Conservation (phyloP, 2,113 vertebrate genomes). For the Mormoops blainvillei region DNA sequence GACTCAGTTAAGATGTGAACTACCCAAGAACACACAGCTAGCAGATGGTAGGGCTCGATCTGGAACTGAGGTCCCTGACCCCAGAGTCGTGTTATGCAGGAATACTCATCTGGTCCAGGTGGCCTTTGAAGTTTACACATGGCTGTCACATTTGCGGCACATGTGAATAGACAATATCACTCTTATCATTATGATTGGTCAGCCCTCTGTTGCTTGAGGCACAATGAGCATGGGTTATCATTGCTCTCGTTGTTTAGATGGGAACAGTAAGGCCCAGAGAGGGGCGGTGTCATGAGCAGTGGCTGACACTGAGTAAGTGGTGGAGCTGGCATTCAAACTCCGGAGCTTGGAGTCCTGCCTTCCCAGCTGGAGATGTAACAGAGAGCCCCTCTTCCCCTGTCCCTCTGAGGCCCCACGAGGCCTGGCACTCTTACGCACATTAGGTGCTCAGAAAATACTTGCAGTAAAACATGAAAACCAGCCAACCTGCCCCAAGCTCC, state of each 20-base stretch:
- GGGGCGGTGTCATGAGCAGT: background rate
- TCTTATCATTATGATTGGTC: background rate
- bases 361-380: background rate
- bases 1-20: background rate
- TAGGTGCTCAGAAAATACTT: background rate
- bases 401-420: background rate
- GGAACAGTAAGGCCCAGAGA: background rate
- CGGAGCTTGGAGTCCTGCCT: background rate
- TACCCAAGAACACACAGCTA: background rate
- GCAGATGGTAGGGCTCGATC: background rate
- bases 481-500: background rate
- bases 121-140: background rate
- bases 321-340: background rate
- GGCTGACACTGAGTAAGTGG: background rate
- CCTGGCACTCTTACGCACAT: background rate
- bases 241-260: background rate
- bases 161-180: background rate
- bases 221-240: background rate
- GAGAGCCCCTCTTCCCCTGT: background rate
- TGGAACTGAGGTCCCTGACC: background rate
- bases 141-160: background rate
- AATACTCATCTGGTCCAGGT: background rate
- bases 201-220: background rate
- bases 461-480: background rate
- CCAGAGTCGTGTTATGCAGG: background rate